Conservation (phyloP, 2,888 invertebrate species). For the Neoitamus cyanurus region DNA sequence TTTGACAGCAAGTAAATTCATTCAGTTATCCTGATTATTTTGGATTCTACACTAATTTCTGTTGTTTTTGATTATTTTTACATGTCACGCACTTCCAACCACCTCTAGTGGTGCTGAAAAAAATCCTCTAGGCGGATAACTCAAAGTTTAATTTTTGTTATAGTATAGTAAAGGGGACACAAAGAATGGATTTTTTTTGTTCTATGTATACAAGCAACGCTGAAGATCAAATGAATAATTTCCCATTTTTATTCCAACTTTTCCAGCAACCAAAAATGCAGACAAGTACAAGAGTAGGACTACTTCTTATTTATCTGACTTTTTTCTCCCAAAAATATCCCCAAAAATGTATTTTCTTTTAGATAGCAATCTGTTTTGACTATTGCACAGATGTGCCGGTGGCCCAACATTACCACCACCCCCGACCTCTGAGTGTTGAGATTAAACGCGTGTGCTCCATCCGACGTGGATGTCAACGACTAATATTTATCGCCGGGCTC, state of each 20-base stretch:
- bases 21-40: too few relatives aligned
- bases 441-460: conserved; percentile 8
- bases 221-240: not conserved
- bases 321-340: not conserved
- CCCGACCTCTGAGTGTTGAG: not conserved
- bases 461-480: conserved; percentile 18
- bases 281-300: too few relatives aligned
- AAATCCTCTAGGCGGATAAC: too few relatives aligned
- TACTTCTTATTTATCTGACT: not conserved
- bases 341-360: not conserved
- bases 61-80: too few relatives aligned
- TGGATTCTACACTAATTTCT: too few relatives aligned
- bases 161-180: too few relatives aligned
- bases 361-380: not conserved
- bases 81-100: too few relatives aligned
- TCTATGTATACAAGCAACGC: too few relatives aligned
- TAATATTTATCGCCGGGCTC: conserved; percentile 29
- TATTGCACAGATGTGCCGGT: conserved; percentile 14
- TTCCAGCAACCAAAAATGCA: not conserved
- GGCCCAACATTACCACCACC: not conserved
- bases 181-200: too few relatives aligned
- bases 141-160: too few relatives aligned
- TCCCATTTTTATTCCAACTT: not conserved
- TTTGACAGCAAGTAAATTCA: too few relatives aligned
- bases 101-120: too few relatives aligned